phyloP scores from a whole-genome alignment of 2,888 invertebrate genomes.

The Cabera pusaria region DNA sequence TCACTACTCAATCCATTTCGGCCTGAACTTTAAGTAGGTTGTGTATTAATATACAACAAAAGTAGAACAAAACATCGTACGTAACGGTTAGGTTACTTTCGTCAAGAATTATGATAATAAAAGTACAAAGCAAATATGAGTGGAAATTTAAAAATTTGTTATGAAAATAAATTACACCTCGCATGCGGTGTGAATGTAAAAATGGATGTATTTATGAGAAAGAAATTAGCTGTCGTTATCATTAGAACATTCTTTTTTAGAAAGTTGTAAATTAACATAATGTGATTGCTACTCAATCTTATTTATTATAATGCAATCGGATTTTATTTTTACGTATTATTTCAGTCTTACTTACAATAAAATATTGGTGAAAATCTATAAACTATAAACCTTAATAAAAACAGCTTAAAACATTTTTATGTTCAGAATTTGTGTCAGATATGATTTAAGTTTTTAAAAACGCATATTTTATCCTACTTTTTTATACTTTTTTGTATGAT shows the following conservation, averaged over 20 bases:
- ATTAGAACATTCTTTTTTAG: conserved; percentile 58
- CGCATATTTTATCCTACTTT: too few species aligned
- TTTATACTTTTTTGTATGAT: too few species aligned
- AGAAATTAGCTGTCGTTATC: conserved; percentile 47
- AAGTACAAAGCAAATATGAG: conserved; percentile 73
- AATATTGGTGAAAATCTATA: too few species aligned
- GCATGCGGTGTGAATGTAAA: conserved; percentile 52
- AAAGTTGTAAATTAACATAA: conserved; percentile 44
- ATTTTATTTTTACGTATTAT: conserved; percentile 6
- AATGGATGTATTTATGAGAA: conserved; percentile 61
- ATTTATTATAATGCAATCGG: conserved; percentile 17
- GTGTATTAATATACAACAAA: conserved; percentile 21
- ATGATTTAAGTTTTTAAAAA: too few species aligned
- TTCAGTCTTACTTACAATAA: background rate
- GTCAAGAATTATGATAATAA: conserved; percentile 62
- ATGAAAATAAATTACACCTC: conserved; percentile 46
- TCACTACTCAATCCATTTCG: too few species aligned
- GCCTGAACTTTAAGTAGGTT: background rate
- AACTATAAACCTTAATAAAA: too few species aligned
- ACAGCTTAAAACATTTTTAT: too few species aligned
- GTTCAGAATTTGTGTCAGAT: too few species aligned
- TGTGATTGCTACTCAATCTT: conserved; percentile 62
- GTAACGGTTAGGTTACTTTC: conserved; percentile 66
- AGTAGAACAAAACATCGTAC: conserved; percentile 66
- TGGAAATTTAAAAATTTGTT: conserved; percentile 52